Evolutionary conservation across 2,797 vertebrate genomes (phyloP), one percentile per base, ranked within the genome.

Genomic region (Pipistrellus pipistrellus): DNA sequence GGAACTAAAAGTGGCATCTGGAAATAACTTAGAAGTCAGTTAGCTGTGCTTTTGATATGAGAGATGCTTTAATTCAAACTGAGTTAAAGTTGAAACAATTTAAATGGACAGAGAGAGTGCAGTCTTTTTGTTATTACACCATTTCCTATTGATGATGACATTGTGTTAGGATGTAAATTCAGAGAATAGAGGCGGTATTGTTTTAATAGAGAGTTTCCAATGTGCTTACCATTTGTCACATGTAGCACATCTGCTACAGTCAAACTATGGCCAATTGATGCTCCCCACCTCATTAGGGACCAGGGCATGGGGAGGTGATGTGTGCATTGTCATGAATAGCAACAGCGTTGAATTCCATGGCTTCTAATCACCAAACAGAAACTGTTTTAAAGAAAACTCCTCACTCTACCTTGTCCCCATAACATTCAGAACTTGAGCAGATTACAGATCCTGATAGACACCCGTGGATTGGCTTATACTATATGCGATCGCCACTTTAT

Each of bases 261-360:
- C 92, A 83, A 72, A 80, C 81, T 90, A 84, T 90, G 78, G 59
- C 88, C 93, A 96, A 97, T 91, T 83, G 93, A 88, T 93, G 86
- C 30, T 90, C 71, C 46, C 66, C 85, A 95, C 86, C 89, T 95
- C 62, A 9, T 92, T 90, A 93, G 44, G 35, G 10, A 27, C 10
- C 59, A 35, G 21, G 12, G 23, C 62, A 13, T 10, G 12, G 17
- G 38, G 75, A 90, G 85, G 46, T n/a, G n/a, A 86, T 75, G 17
- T 1, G 4, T 46, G 10, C 48, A 30, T 53, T 94, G 51, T 90
- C 85, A 90, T 23, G 20, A 85, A 59, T 30, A 80, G 51, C 46
- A 59, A 41, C 2, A 53, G 88, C n/a, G 25, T 53, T 89, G 41
- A 76, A 85, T 62, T 78, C 88, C 86, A 85, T 78, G 73, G 68